Evolutionary conservation across 1,140 invertebrate genomes (phyloP).

Genomic region (Geopemphigus sp.): DNA sequence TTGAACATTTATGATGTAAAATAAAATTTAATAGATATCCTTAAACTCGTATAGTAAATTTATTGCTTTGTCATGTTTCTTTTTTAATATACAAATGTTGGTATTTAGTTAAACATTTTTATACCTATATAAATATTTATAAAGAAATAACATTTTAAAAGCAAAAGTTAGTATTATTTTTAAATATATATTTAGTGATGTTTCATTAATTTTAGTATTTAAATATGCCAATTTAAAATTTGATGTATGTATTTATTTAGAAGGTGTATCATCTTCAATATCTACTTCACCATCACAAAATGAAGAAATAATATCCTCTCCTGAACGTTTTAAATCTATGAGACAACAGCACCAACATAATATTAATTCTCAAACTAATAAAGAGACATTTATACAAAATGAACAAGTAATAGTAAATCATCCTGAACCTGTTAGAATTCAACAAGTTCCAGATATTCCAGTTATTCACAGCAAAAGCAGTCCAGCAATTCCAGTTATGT

Average conservation of each 20-base stretch:
- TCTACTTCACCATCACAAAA: constrained; percentile 43
- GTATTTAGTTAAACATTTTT: no score
- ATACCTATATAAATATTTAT: no score
- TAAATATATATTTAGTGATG: background rate
- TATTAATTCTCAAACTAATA: constrained; percentile 5
- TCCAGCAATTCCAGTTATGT: constrained; percentile 29
- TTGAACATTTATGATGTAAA: no score
- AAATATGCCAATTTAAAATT: background rate
- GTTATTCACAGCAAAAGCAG: constrained; percentile 42
- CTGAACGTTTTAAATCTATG: constrained; percentile 43
- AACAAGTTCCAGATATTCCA: constrained; percentile 25
- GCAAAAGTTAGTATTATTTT: background rate
- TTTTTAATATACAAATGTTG: no score
- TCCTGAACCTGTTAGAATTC: constrained; percentile 24
- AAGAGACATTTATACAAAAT: constrained; percentile 22
- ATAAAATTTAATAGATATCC: no score
- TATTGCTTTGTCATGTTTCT: no score
- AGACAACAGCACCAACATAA: constrained; percentile 40
- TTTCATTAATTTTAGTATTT: background rate
- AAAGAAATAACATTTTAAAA: background rate
- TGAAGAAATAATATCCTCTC: constrained; percentile 29
- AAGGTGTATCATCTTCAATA: constrained; percentile 38
- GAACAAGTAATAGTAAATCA: constrained; percentile 19
- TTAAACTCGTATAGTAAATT: no score
- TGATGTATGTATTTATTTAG: background rate